Evolutionary conservation across 2,797 vertebrate genomes (phyloP).

Genomic region (Naso thynnoides): DNA sequence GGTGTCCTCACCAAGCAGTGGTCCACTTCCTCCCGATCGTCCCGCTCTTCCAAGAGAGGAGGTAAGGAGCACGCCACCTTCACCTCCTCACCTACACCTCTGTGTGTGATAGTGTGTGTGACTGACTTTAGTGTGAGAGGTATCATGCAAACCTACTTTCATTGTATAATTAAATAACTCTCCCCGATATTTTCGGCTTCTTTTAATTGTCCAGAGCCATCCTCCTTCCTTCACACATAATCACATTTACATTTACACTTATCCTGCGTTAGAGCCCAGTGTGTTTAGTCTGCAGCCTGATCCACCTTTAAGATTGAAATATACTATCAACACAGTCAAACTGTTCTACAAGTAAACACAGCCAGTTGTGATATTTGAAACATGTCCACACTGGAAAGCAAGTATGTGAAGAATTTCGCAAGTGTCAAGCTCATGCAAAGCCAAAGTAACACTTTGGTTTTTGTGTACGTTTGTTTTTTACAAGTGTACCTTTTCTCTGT

Average conservation of each 20-base stretch:
- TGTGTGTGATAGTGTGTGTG: slow-evolving; percentile 20
- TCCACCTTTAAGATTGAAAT: slow-evolving; percentile 5
- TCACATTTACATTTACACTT: slow-evolving; percentile 34
- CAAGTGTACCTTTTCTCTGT: background rate
- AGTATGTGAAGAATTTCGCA: slow-evolving; percentile 27
- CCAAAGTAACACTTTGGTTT: background rate
- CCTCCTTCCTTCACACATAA: slow-evolving; percentile 15
- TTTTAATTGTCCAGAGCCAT: background rate
- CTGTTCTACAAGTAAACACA: slow-evolving; percentile 24
- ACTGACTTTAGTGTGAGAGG: background rate
- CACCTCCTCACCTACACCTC: background rate
- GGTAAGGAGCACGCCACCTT: slow-evolving; percentile 80
- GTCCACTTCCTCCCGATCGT: slow-evolving; percentile 98
- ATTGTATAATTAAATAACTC: background rate
- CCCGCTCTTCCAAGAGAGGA: slow-evolving; percentile 96
- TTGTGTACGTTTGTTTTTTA: slow-evolving; percentile 4
- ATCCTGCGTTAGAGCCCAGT: background rate
- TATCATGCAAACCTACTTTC: background rate
- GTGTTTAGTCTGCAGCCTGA: slow-evolving; percentile 17
- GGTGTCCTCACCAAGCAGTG: slow-evolving; percentile 96
- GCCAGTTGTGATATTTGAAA: slow-evolving; percentile 28
- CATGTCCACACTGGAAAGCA: background rate
- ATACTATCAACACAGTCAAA: slow-evolving; percentile 23
- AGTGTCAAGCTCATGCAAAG: slow-evolving; percentile 21
- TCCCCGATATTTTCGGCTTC: background rate